Evolutionary conservation across 2,113 vertebrate genomes (phyloP).

Genomic region (Pipa parva): DNA sequence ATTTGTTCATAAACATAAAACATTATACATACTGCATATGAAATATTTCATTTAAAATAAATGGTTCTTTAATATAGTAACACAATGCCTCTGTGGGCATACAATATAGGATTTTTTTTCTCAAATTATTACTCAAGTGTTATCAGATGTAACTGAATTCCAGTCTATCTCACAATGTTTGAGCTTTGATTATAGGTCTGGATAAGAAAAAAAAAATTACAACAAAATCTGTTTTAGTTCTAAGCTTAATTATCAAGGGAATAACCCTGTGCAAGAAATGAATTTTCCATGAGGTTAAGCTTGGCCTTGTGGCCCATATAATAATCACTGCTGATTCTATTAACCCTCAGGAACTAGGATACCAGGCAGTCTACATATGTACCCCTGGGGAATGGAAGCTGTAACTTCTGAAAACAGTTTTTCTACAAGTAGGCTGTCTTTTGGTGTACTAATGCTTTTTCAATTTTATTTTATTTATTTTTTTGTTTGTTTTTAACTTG

Average conservation of each 20-base stretch:
- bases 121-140: no score
- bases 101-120: no score
- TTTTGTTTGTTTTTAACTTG: not conserved
- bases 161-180: not conserved
- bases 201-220: conserved; percentile 1
- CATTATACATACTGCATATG: no score
- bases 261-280: not conserved
- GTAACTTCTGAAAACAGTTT: not conserved
- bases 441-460: not conserved
- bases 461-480: not conserved
- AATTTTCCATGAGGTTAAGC: not conserved
- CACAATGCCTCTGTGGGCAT: no score
- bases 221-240: conserved; percentile 1
- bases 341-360: not conserved
- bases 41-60: no score
- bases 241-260: not conserved
- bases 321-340: conserved; percentile 2
- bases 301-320: not conserved
- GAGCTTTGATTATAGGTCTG: not conserved
- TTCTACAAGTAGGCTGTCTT: not conserved
- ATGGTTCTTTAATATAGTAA: no score
- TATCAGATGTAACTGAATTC: no score
- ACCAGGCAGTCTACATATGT: not conserved
- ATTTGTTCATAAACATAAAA: no score
- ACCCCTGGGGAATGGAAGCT: not conserved